phyloP scores from a whole-genome alignment of 2,888 invertebrate species.

The Drosophila nr. perissopoda region DNA sequence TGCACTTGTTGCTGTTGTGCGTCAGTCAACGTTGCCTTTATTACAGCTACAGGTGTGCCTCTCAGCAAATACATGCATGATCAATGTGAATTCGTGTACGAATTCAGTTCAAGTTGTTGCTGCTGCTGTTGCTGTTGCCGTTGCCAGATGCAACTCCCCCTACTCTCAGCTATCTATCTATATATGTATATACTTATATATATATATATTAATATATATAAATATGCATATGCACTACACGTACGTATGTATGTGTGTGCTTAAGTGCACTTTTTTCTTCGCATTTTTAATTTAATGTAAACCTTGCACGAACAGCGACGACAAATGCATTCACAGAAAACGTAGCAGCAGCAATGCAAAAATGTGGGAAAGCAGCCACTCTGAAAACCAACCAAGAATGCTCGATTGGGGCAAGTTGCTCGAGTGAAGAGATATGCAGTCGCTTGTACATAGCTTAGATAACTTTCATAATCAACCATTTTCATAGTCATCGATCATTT shows the following conservation, averaged over 20 bases:
- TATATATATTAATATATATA: background rate
- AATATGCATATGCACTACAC: background rate
- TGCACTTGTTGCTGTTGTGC: slow-evolving; percentile 19
- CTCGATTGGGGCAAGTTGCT: background rate
- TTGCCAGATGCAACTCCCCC: background rate
- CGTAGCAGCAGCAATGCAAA: background rate
- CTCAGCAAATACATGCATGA: slow-evolving; percentile 54
- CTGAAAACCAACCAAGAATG: background rate
- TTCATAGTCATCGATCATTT: background rate
- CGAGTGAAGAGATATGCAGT: background rate
- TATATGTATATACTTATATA: slow-evolving; percentile 4
- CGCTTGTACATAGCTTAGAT: background rate
- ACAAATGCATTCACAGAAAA: slow-evolving; percentile 25
- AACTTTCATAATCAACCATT: background rate
- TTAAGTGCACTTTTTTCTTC: slow-evolving; percentile 1
- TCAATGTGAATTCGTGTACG: slow-evolving; percentile 67
- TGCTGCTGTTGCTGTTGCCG: background rate
- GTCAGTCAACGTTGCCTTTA: slow-evolving; percentile 49
- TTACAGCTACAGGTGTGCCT: slow-evolving; percentile 63
- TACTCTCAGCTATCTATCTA: background rate
- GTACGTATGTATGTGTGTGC: background rate
- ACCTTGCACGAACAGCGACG: slow-evolving; percentile 28
- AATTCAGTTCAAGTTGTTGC: slow-evolving; percentile 64
- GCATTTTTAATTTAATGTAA: slow-evolving; percentile 35
- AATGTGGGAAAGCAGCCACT: slow-evolving; percentile 32